Percentiles rank a stretch among this genome's conserved stretches.
Conservation (phyloP, 2,888 invertebrate species). For the Apocheima hispidaria region DNA sequence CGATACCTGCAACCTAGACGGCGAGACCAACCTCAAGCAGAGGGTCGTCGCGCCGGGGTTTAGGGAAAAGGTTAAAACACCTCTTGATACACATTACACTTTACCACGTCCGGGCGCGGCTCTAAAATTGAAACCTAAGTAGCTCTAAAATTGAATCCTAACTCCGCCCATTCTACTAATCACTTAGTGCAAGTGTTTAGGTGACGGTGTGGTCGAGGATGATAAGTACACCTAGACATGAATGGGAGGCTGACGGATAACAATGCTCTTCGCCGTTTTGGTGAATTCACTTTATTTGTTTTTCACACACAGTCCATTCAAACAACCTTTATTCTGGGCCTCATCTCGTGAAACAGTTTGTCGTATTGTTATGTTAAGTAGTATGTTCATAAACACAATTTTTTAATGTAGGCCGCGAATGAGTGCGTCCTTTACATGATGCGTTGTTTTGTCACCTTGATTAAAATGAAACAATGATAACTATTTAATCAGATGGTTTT, state of each 20-base stretch:
- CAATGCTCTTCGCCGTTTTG: too few relatives aligned
- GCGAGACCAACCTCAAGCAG: conserved; percentile 98
- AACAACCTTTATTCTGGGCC: background rate
- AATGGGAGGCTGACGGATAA: too few relatives aligned
- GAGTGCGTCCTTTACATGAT: conserved; percentile 21
- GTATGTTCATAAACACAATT: background rate
- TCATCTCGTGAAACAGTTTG: background rate
- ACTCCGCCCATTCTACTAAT: background rate
- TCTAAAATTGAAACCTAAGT: background rate
- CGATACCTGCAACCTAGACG: conserved; percentile 98
- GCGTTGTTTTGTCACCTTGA: conserved; percentile 28
- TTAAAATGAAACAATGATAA: conserved; percentile 32
- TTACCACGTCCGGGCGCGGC: background rate
- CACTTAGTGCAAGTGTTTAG: background rate
- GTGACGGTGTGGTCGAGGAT: too few relatives aligned
- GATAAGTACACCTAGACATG: too few relatives aligned
- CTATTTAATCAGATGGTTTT: conserved; percentile 35
- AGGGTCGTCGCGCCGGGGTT: conserved; percentile 93
- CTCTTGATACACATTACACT: background rate
- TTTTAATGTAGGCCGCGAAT: conserved; percentile 9
- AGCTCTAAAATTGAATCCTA: background rate
- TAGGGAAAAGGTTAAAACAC: conserved; percentile 87
- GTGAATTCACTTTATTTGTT: background rate
- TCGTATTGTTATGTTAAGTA: background rate
- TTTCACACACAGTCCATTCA: background rate